Evolutionary conservation across 2,113 vertebrate genomes (phyloP), one percentile per base, ranked within the genome.

Genomic region (Suricata suricatta): DNA sequence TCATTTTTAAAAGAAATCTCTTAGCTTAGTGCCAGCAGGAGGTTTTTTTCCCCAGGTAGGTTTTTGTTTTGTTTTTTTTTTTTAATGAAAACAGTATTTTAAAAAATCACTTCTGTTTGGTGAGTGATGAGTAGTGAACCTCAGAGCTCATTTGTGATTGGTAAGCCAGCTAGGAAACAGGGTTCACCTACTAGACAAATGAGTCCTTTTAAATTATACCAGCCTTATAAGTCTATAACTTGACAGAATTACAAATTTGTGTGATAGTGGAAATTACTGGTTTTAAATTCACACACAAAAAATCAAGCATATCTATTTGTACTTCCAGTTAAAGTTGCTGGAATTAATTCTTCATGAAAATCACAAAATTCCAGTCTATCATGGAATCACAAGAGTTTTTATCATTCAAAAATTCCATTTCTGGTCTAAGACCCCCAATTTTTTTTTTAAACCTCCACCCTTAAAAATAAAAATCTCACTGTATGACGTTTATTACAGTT

Each of bases 211-310:
- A 92, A 25, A 79, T n/a, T 35, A 79, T 74, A 77, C 38, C 3
- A 71, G 47, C 69, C 27, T 93, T 35, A 91, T 21, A 95, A 19
- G 80, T 93, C 35, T 33, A 68, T 88, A 38, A 52, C 33, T 79
- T 87, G 68, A 64, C 52, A 86, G 41, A 94, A 77, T 60, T 82
- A 13, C 19, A 81, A 15, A 84, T 88, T 89, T 88, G 1, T 25
- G 15, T 57, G 23, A 41, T 71, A 64, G 41, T 41, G 89, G 41
- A 81, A 92, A n/a, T 50, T 84, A 17, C 0, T 72, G 0, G 92
- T 96, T 89, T 82, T 71, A 79, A 86, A 76, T 89, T 95, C 52
- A 89, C 13, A 38, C 52, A 31, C 44, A 87, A 33, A 93, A 27
- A 89, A 69, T 23, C 9, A 23, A 54, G 31, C 17, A 15, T 76